Percentiles rank a stretch among this genome's conserved stretches.
phyloP scores from a whole-genome alignment of 2,113 vertebrate species.

The Panthera leo region DNA sequence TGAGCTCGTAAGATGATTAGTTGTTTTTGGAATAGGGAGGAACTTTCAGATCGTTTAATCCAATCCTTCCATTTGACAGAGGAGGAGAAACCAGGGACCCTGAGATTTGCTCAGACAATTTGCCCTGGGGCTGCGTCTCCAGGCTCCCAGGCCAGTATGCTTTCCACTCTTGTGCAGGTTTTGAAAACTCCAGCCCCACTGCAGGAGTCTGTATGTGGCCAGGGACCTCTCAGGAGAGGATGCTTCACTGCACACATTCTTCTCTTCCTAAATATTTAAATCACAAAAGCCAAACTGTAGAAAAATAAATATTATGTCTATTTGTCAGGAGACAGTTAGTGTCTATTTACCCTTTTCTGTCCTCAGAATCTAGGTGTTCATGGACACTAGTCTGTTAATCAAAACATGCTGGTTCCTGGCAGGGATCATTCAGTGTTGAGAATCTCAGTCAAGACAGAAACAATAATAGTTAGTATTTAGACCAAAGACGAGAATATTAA shows the following conservation, averaged over 20 bases:
- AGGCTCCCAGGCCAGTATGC: rapidly evolving
- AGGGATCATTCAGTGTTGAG: neutral
- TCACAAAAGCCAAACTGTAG: neutral
- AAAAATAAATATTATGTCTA: neutral
- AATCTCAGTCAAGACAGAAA: neutral
- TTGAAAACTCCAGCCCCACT: neutral
- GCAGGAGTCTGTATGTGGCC: rapidly evolving
- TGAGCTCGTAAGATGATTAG: neutral
- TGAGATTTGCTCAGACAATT: neutral
- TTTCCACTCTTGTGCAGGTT: neutral
- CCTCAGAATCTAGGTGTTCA: neutral
- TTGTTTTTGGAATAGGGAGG: neutral
- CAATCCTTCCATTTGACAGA: neutral
- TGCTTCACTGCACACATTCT: neutral
- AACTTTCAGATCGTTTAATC: neutral
- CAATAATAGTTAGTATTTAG: neutral
- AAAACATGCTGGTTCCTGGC: neutral
- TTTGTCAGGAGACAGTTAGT: neutral
- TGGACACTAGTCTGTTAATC: neutral
- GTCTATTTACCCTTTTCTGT: neutral
- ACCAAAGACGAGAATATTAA: neutral
- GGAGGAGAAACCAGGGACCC: neutral
- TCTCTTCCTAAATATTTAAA: neutral
- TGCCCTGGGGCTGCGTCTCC: rapidly evolving
- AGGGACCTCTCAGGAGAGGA: neutral